Evolutionary conservation across 2,888 invertebrate species (phyloP).

Genomic region (Caenorhabditis sp.): DNA sequence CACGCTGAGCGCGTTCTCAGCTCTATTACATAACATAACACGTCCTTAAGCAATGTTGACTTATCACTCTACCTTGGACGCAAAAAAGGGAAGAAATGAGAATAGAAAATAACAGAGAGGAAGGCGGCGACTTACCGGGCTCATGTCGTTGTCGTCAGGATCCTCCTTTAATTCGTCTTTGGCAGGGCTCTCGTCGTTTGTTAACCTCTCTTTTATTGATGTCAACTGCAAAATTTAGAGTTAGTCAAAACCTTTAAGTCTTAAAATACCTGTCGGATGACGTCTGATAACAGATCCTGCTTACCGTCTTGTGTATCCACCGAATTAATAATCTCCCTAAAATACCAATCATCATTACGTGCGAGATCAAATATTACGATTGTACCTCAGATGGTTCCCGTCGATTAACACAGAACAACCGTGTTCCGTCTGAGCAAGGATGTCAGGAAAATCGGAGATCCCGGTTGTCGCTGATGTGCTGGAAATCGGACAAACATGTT

Average conservation of each 20-base stretch:
- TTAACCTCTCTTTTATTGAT: conserved; percentile 76
- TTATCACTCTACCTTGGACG: conserved; percentile 15
- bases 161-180: conserved; percentile 73
- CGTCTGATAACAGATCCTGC: conserved; percentile 74
- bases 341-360: conserved; percentile 3
- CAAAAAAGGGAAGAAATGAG: conserved; percentile 28
- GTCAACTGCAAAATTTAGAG: conserved; percentile 69
- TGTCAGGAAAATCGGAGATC: conserved; percentile 78
- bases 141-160: conserved; percentile 67
- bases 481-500: conserved; percentile 65
- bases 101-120: not conserved
- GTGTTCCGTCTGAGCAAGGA: conserved; percentile 81
- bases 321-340: conserved; percentile 75
- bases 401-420: conserved; percentile 81
- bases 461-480: conserved; percentile 78
- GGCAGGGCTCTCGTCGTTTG: conserved; percentile 61
- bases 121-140: conserved; percentile 53
- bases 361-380: not conserved
- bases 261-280: conserved; percentile 76
- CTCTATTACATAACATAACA: conserved; percentile 46
- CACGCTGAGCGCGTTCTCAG: not conserved
- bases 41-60: conserved; percentile 58
- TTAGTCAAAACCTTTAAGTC: conserved; percentile 26
- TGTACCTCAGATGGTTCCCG: conserved; percentile 74
- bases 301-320: conserved; percentile 75